phyloP scores from a whole-genome alignment of 2,113 vertebrate species.

The Bettongia penicillata region DNA sequence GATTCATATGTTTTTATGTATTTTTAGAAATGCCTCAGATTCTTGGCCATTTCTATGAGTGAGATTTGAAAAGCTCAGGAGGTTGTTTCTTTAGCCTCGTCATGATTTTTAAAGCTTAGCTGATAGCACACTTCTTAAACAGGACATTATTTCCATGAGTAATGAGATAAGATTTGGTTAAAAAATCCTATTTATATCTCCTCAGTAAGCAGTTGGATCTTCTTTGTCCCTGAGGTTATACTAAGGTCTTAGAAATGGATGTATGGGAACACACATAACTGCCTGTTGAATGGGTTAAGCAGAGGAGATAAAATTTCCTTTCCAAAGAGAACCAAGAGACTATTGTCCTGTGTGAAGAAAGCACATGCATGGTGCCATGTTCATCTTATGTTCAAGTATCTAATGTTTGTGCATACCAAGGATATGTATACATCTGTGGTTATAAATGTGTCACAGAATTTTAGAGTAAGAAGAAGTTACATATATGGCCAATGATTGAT shows the following conservation, averaged over 20 bases:
- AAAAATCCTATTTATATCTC: neutral
- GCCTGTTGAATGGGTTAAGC: too few relatives aligned
- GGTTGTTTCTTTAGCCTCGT: neutral
- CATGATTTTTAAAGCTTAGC: neutral
- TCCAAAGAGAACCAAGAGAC: too few relatives aligned
- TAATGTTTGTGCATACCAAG: neutral
- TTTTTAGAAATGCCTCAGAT: neutral
- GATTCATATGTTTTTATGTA: neutral
- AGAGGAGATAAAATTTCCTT: too few relatives aligned
- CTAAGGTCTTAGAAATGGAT: too few relatives aligned
- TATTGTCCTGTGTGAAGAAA: neutral
- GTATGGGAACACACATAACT: too few relatives aligned
- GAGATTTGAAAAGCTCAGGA: neutral
- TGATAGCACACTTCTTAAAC: neutral
- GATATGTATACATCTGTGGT: too few relatives aligned
- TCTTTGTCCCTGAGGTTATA: too few relatives aligned
- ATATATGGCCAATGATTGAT: too few relatives aligned
- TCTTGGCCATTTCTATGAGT: neutral
- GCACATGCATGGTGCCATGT: too few relatives aligned
- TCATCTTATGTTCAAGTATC: neutral
- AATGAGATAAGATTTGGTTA: neutral
- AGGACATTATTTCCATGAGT: neutral
- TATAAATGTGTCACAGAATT: neutral
- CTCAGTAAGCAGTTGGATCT: too few relatives aligned
- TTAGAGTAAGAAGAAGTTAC: neutral